Percentiles rank a stretch among this genome's conserved stretches.
Evolutionary conservation across 2,888 invertebrate genomes (phyloP).

Genomic region (Mallateleia sp.): DNA sequence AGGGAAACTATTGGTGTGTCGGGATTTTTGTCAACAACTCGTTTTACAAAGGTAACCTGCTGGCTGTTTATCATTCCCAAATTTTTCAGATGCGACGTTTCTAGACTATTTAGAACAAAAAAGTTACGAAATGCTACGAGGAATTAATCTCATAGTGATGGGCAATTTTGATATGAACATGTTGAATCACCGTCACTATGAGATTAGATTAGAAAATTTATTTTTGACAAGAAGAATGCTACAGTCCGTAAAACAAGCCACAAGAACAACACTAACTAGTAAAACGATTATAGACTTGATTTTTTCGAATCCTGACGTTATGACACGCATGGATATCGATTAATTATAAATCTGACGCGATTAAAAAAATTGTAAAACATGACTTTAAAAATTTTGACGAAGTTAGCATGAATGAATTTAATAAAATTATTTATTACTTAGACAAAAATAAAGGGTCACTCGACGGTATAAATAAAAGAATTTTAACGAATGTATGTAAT

Average conservation of each 20-base stretch:
- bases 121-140: background rate
- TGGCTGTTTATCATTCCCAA: constrained; percentile 3
- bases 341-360: too few relatives aligned
- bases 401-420: too few relatives aligned
- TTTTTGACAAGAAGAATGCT: constrained; percentile 31
- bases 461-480: too few relatives aligned
- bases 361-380: too few relatives aligned
- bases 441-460: too few relatives aligned
- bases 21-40: background rate
- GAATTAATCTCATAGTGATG: constrained; percentile 13
- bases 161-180: constrained; percentile 36
- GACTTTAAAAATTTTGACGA: too few relatives aligned
- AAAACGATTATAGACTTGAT: constrained; percentile 34
- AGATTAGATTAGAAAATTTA: constrained; percentile 15
- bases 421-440: too few relatives aligned
- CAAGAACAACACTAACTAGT: constrained; percentile 35
- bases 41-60: background rate
- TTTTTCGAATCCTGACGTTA: too few relatives aligned
- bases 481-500: too few relatives aligned
- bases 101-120: background rate
- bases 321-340: too few relatives aligned
- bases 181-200: constrained; percentile 35
- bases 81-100: background rate
- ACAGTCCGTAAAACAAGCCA: constrained; percentile 10
- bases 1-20: constrained; percentile 14